Evolutionary conservation across 2,888 invertebrate genomes (phyloP).

Genomic region (Dione juno): DNA sequence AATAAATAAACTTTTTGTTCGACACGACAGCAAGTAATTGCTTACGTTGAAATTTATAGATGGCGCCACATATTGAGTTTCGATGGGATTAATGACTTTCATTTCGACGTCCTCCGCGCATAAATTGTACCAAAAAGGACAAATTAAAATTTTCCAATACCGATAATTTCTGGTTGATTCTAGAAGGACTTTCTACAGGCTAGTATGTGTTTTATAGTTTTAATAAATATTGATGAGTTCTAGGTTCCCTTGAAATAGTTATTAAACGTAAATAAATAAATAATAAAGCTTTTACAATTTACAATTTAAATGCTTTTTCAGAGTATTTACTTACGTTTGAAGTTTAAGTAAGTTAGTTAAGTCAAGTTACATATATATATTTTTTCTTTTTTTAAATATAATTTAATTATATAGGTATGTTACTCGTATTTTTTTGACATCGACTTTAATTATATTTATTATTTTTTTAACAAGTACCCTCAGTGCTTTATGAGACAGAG

Average conservation of each 20-base stretch:
- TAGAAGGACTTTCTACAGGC: background rate
- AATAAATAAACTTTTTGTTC: slow-evolving; percentile 59
- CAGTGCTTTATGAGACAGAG: no score
- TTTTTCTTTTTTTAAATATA: no score
- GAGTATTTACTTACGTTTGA: no score
- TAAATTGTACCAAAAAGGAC: slow-evolving; percentile 45
- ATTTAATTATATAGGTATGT: no score
- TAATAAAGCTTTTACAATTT: no score
- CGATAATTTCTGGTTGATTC: slow-evolving; percentile 27
- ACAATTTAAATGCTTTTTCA: no score
- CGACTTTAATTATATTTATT: no score
- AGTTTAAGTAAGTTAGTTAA: no score
- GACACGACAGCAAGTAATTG: slow-evolving; percentile 56
- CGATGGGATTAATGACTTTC: slow-evolving; percentile 64
- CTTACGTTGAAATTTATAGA: slow-evolving; percentile 61
- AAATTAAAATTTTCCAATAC: slow-evolving; percentile 43
- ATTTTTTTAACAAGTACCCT: no score
- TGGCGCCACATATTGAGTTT: slow-evolving; percentile 59
- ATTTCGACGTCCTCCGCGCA: slow-evolving; percentile 42
- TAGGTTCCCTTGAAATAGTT: background rate
- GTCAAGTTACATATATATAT: no score
- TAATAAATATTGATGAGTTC: background rate
- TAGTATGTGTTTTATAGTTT: slow-evolving; percentile 4
- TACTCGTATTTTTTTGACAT: no score
- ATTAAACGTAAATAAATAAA: no score